Evolutionary conservation across 2,797 vertebrate species (phyloP).

Genomic region (Dromococcyx pavoninus): DNA sequence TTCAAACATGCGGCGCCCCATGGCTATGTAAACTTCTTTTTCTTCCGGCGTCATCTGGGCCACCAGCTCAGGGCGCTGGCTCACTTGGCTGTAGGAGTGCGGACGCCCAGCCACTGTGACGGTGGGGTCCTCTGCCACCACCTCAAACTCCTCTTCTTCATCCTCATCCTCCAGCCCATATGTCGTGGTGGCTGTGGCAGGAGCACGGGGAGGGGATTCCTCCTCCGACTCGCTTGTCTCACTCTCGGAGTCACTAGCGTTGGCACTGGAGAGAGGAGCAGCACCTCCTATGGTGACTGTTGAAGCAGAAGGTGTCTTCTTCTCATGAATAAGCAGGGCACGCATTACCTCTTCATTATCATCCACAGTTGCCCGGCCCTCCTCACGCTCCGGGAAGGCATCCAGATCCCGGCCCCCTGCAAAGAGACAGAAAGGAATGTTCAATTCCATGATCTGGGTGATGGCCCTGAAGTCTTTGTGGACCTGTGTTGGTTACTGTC

Average conservation of each 20-base stretch:
- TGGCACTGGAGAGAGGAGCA: slow-evolving; percentile 68
- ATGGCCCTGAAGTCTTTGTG: not conserved
- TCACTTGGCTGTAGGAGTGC: slow-evolving; percentile 90
- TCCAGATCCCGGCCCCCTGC: slow-evolving; percentile 79
- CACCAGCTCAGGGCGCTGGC: slow-evolving; percentile 92
- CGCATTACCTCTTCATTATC: slow-evolving; percentile 98
- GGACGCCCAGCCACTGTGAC: slow-evolving; percentile 89
- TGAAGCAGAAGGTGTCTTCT: slow-evolving; percentile 78
- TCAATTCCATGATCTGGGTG: not conserved
- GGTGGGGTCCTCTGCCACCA: slow-evolving; percentile 86
- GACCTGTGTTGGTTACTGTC: not conserved
- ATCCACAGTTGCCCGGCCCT: slow-evolving; percentile 77
- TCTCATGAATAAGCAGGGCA: slow-evolving; percentile 95
- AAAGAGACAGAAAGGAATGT: not conserved
- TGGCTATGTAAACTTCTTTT: slow-evolving; percentile 96
- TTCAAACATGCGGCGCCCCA: slow-evolving; percentile 93
- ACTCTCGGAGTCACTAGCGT: slow-evolving; percentile 90
- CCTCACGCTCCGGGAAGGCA: slow-evolving; percentile 79
- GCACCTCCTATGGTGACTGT: slow-evolving; percentile 54
- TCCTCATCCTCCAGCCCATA: slow-evolving; percentile 84
- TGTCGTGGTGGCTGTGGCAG: not conserved
- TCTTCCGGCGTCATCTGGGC: slow-evolving; percentile 93
- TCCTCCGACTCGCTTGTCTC: slow-evolving; percentile 98
- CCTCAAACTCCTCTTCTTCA: slow-evolving; percentile 93
- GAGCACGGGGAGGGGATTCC: slow-evolving; percentile 78